Percentiles rank a stretch among this genome's conserved stretches.
These are phyloP conservation scores for Temnopleurus reevesii DNA, from an alignment of 53 echinoderm and acorn worm genomes.

Conservation along the genomic window DNA sequence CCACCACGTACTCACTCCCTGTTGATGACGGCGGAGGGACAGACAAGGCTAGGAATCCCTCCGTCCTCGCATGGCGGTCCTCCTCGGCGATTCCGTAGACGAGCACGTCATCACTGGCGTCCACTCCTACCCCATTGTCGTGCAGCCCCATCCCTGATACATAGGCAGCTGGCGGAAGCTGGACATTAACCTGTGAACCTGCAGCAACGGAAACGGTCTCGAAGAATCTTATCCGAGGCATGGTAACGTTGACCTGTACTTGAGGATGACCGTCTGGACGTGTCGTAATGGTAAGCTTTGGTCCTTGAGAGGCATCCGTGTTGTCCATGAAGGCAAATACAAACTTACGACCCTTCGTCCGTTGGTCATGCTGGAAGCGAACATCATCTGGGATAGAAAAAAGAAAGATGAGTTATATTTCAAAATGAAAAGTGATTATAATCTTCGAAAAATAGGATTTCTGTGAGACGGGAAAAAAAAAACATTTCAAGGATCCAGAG, in stretches of 20 bases:
- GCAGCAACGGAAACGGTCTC: constrained; percentile 8
- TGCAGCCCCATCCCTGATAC: constrained; percentile 6
- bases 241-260: constrained; percentile 46
- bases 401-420: too few relatives aligned
- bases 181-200: constrained; percentile 29
- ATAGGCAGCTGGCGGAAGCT: constrained; percentile 32
- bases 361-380: not conserved
- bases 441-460: too few relatives aligned
- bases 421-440: too few relatives aligned
- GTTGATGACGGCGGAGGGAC: not conserved
- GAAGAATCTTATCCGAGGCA: constrained; percentile 24
- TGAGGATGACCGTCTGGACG: constrained; percentile 17
- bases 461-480: too few relatives aligned
- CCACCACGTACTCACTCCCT: not conserved
- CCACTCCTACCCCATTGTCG: constrained; percentile 43
- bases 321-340: constrained; percentile 61
- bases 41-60: constrained; percentile 61
- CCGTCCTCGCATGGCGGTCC: not conserved
- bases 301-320: not conserved
- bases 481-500: too few relatives aligned
- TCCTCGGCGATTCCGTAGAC: constrained; percentile 57
- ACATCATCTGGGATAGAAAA: constrained; percentile 26
- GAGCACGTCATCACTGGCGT: constrained; percentile 55
- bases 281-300: constrained; percentile 46
- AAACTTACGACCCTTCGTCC: constrained; percentile 57